Evolutionary conservation across 1,140 invertebrate species (phyloP).

Genomic region (Penaeus indicus): DNA sequence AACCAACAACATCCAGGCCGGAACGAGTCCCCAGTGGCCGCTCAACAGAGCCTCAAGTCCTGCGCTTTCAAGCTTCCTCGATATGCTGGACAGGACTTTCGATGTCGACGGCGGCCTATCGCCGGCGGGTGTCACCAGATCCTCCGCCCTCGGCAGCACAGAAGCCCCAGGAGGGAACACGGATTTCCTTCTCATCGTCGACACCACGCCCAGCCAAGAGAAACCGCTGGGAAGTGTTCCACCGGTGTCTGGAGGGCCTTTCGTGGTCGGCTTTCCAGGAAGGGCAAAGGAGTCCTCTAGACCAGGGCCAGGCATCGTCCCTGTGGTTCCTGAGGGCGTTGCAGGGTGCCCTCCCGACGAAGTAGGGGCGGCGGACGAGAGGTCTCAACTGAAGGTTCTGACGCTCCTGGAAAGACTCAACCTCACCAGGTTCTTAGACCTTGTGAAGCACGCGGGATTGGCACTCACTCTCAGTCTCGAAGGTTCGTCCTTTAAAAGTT

Average conservation of each 20-base stretch:
- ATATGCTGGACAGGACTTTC: slow-evolving; percentile 5
- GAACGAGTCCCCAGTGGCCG: not conserved
- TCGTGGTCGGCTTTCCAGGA: too few species aligned
- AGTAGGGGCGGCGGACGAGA: slow-evolving; percentile 25
- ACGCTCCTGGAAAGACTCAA: slow-evolving; percentile 22
- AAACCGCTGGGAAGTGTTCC: too few species aligned
- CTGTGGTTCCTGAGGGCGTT: slow-evolving; percentile 25
- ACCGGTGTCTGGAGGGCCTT: too few species aligned
- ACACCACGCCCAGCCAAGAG: not conserved
- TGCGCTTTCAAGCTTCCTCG: not conserved
- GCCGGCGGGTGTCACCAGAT: too few species aligned
- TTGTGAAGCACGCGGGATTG: slow-evolving; percentile 18
- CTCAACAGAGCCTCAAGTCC: not conserved
- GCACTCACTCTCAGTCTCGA: slow-evolving; percentile 11
- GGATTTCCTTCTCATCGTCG: not conserved
- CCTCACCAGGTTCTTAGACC: slow-evolving; percentile 18
- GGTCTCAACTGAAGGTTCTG: not conserved
- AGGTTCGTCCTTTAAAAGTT: not conserved
- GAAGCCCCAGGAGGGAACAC: not conserved
- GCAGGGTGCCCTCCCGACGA: slow-evolving; percentile 8
- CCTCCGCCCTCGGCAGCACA: not conserved
- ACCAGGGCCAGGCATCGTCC: not conserved
- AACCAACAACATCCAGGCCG: not conserved
- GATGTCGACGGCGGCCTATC: not conserved
- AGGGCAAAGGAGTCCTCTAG: too few species aligned